A percentile compares a stretch with the other conserved stretches of the same genome.
Evolutionary conservation across 2,797 vertebrate genomes (phyloP).

Genomic region (Brachyalestes nurse): DNA sequence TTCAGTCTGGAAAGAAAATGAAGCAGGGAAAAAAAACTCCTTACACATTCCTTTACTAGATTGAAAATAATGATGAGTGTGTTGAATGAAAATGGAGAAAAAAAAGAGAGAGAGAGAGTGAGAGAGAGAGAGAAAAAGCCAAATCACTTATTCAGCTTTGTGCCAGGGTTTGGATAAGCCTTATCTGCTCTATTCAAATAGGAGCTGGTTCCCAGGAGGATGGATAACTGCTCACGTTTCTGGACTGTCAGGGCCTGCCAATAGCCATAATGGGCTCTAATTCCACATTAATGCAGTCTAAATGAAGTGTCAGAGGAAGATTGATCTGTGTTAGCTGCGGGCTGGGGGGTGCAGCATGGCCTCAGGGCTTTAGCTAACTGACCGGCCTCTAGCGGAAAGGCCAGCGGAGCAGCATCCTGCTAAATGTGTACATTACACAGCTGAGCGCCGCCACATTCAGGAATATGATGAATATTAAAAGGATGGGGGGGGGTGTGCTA

Average conservation of each 20-base stretch:
- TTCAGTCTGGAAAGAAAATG: conserved; percentile 29
- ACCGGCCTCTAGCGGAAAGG: conserved; percentile 55
- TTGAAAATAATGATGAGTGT: conserved; percentile 78
- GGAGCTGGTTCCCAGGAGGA: conserved; percentile 71
- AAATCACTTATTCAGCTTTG: conserved; percentile 76
- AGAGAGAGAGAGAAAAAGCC: conserved; percentile 56
- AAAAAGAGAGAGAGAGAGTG: conserved; percentile 37
- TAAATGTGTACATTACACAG: conserved; percentile 49
- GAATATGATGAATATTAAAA: conserved; percentile 43
- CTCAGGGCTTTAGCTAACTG: conserved; percentile 71
- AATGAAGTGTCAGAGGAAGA: conserved; percentile 96
- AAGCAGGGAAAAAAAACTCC: conserved; percentile 59
- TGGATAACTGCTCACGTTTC: conserved; percentile 75
- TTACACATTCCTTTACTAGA: conserved; percentile 77
- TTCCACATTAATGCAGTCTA: conserved; percentile 97
- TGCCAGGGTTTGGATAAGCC: conserved; percentile 66
- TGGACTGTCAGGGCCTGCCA: conserved; percentile 89
- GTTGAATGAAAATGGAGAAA: conserved; percentile 60
- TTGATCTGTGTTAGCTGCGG: conserved; percentile 88
- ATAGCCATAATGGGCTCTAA: conserved; percentile 91
- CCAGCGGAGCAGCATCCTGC: conserved; percentile 19
- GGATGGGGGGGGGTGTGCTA: neutral
- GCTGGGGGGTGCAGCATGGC: conserved; percentile 78
- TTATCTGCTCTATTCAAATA: conserved; percentile 80
- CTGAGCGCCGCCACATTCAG: conserved; percentile 18